Conservation (phyloP, 2,888 invertebrate species). For the Norana najaformis region DNA sequence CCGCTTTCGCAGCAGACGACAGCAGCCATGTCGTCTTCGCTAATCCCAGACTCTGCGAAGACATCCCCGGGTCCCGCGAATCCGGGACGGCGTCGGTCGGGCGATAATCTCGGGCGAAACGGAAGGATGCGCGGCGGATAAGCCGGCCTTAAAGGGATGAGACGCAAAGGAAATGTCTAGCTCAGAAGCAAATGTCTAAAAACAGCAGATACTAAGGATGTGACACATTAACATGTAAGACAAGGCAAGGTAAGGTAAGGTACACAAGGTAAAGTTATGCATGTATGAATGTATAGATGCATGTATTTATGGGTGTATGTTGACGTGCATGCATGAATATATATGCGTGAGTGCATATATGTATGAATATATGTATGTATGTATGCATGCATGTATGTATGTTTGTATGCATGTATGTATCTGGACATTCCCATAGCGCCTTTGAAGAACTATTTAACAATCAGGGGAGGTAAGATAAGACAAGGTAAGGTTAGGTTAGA, state of each 20-base stretch:
- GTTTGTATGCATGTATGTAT: too few relatives aligned
- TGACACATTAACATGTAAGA: neutral
- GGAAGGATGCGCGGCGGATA: neutral
- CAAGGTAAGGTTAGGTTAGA: too few relatives aligned
- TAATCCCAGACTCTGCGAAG: neutral
- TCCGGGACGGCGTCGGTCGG: neutral
- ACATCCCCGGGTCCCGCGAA: neutral
- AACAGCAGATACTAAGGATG: neutral
- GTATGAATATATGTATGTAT: too few relatives aligned
- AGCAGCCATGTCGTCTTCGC: neutral
- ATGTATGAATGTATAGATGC: too few relatives aligned
- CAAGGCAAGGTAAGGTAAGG: neutral
- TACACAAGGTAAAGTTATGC: too few relatives aligned
- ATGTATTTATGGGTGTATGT: too few relatives aligned
- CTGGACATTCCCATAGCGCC: too few relatives aligned
- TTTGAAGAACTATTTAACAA: too few relatives aligned
- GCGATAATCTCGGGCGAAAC: neutral
- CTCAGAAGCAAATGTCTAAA: neutral
- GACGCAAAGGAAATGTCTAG: neutral
- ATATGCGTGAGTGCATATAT: too few relatives aligned
- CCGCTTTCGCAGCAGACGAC: neutral
- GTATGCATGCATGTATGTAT: too few relatives aligned
- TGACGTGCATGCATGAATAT: too few relatives aligned
- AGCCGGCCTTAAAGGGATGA: conserved; percentile 1
- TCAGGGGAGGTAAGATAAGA: too few relatives aligned